phyloP scores from a whole-genome alignment of 2,113 vertebrate genomes.

The Strigops habroptila region DNA sequence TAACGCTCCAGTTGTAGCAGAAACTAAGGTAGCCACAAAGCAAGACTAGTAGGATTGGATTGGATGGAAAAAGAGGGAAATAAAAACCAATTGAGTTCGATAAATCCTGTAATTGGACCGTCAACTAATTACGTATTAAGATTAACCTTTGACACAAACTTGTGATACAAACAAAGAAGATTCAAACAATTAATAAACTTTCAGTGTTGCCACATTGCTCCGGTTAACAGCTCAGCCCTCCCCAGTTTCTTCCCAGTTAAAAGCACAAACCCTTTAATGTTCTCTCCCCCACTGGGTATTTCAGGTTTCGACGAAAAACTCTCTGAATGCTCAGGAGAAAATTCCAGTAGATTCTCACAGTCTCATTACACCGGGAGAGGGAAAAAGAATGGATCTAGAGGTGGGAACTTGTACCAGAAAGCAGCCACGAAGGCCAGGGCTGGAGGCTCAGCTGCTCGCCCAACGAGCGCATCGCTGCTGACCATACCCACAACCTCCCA shows the following conservation, averaged over 20 bases:
- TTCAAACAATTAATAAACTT: constrained; percentile 43
- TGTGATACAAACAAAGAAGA: constrained; percentile 40
- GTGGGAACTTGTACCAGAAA: not conserved
- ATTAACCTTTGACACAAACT: constrained; percentile 56
- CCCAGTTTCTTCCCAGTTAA: not conserved
- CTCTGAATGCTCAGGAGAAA: not conserved
- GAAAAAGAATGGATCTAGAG: not conserved
- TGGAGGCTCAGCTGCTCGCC: not conserved
- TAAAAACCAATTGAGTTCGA: not conserved
- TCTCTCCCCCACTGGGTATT: not conserved
- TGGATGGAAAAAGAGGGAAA: not conserved
- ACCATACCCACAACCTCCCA: not conserved
- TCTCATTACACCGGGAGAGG: not conserved
- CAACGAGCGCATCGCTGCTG: not conserved
- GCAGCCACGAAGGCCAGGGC: not conserved
- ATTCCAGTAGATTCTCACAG: not conserved
- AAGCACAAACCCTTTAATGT: not conserved
- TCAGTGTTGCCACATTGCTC: not conserved
- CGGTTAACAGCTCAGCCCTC: not conserved
- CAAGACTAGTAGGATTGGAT: not conserved
- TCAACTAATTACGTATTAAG: constrained; percentile 52
- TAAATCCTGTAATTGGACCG: constrained; percentile 49
- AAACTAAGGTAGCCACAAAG: not conserved
- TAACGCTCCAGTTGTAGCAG: not conserved
- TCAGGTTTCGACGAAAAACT: not conserved